Evolutionary conservation across 1,140 invertebrate species (phyloP).

Genomic region (Polypedilum pembai): DNA sequence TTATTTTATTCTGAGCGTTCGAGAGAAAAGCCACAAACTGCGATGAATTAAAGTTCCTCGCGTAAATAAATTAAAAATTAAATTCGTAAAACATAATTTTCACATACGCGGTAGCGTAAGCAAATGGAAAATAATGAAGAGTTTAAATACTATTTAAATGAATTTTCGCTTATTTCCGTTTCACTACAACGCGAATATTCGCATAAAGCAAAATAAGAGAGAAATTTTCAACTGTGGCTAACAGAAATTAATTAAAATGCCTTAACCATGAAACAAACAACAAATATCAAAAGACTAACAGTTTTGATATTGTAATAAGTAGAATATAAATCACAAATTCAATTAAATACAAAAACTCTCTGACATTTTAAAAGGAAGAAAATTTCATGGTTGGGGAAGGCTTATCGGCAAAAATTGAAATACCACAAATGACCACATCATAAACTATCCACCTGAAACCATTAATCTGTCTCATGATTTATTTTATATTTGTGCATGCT

Average conservation of each 20-base stretch:
- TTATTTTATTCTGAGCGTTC: too few relatives aligned
- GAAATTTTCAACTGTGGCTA: background rate
- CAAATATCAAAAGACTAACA: background rate
- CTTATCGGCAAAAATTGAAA: conserved; percentile 2
- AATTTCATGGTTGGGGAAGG: background rate
- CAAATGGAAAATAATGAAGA: too few relatives aligned
- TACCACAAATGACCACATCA: conserved; percentile 16
- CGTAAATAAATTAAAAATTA: too few relatives aligned
- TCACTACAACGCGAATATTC: background rate
- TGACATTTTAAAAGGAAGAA: too few relatives aligned
- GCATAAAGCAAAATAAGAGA: background rate
- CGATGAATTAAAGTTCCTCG: too few relatives aligned
- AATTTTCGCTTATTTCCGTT: too few relatives aligned
- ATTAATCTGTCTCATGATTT: conserved; percentile 24
- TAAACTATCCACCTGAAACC: conserved; percentile 24
- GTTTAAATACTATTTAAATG: too few relatives aligned
- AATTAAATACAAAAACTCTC: background rate
- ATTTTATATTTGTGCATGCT: background rate
- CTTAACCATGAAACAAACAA: background rate
- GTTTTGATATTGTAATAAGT: background rate
- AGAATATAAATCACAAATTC: conserved; percentile 9
- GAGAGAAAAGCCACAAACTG: too few relatives aligned
- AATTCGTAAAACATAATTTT: too few relatives aligned
- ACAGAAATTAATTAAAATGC: conserved; percentile 3
- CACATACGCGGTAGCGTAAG: too few relatives aligned